Percentiles rank a stretch among this genome's conserved stretches.
These are phyloP conservation scores for Teleogryllus oceanicus DNA, from an alignment of 2,888 invertebrate genomes.

Conservation along the genomic window DNA sequence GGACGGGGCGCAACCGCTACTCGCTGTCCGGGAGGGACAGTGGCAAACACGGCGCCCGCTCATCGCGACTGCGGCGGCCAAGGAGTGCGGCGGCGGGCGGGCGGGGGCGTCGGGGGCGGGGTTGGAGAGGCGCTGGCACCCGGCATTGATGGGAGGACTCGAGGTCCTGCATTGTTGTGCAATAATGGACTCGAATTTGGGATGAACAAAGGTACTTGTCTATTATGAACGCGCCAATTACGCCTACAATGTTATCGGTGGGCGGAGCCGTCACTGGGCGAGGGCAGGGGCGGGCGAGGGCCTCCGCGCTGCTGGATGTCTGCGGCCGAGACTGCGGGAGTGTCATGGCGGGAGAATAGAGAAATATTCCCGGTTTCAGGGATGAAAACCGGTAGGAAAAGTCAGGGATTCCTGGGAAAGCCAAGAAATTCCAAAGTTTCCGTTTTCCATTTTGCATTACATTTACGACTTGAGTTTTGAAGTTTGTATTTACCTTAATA, in stretches of 20 bases:
- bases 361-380: too few species aligned
- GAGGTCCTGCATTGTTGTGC: background rate
- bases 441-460: too few species aligned
- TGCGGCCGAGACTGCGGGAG: too few species aligned
- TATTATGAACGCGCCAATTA: background rate
- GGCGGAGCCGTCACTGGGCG: too few species aligned
- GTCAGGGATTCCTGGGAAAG: too few species aligned
- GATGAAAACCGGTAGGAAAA: too few species aligned
- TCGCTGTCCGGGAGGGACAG: background rate
- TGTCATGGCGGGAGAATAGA: too few species aligned
- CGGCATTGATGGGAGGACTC: background rate
- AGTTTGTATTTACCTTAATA: too few species aligned
- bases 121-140: background rate
- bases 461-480: too few species aligned
- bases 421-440: too few species aligned
- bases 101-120: background rate
- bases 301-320: too few species aligned
- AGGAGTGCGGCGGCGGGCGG: background rate
- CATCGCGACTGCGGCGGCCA: background rate
- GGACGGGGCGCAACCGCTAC: background rate
- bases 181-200: slow-evolving; percentile 9
- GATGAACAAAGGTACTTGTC: slow-evolving; percentile 3
- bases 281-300: too few species aligned
- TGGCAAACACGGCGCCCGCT: background rate
- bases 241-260: background rate